Percentiles rank a stretch among this genome's conserved stretches.
Conservation (phyloP, 2,797 vertebrate genomes). For the Sebastes aleutianus region DNA sequence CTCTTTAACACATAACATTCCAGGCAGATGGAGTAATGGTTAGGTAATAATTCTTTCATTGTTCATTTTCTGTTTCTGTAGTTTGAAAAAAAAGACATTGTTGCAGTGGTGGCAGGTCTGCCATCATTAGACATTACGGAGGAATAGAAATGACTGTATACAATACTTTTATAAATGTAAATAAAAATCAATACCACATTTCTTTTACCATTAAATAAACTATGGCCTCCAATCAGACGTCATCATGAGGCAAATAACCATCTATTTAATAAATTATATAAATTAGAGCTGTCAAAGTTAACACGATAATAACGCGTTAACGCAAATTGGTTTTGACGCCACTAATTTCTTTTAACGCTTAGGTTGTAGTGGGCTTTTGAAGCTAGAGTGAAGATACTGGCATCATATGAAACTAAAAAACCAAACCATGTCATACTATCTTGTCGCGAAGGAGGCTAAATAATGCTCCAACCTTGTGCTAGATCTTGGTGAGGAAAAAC, state of each 20-base stretch:
- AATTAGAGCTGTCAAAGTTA: not conserved
- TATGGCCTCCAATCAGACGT: not conserved
- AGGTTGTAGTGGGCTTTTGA: too few relatives aligned
- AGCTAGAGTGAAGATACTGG: too few relatives aligned
- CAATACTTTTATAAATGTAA: not conserved
- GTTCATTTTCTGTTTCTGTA: not conserved
- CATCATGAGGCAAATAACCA: not conserved
- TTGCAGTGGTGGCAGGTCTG: not conserved
- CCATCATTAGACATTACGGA: not conserved
- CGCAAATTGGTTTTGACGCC: too few relatives aligned
- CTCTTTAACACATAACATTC: conserved; percentile 25
- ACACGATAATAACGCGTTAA: too few relatives aligned
- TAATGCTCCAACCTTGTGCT: too few relatives aligned
- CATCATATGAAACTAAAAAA: too few relatives aligned
- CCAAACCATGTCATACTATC: too few relatives aligned
- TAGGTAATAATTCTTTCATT: not conserved
- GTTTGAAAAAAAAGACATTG: not conserved
- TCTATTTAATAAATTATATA: not conserved
- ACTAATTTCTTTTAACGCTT: too few relatives aligned
- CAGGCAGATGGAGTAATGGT: conserved; percentile 16
- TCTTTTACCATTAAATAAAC: not conserved
- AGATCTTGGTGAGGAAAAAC: too few relatives aligned
- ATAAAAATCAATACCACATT: not conserved
- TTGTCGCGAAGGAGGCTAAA: too few relatives aligned
- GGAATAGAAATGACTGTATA: not conserved